Conservation (phyloP, 2,797 vertebrate species). For the Eurystomus glaucurus region DNA sequence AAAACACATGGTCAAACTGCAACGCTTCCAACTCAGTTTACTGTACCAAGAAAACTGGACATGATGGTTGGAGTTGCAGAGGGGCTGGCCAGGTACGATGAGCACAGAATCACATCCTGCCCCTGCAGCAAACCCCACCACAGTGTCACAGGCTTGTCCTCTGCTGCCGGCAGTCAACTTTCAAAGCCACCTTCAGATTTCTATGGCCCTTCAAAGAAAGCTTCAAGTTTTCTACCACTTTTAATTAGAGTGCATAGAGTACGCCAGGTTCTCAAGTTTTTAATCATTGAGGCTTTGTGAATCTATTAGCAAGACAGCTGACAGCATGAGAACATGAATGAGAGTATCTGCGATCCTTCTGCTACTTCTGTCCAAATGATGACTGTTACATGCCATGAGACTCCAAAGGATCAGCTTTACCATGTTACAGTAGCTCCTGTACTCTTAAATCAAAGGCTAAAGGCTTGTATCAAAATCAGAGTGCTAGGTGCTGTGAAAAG, state of each 20-base stretch:
- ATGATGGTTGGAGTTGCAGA: background rate
- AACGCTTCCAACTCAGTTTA: background rate
- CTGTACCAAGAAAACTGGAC: background rate
- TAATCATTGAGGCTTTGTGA: conserved; percentile 18
- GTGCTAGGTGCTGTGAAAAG: background rate
- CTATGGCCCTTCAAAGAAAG: background rate
- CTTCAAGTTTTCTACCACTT: background rate
- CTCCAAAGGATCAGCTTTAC: background rate
- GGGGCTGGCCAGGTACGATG: background rate
- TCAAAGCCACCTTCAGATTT: background rate
- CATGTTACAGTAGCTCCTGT: background rate
- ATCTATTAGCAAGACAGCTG: conserved; percentile 39
- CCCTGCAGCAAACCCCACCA: background rate
- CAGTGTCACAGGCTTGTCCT: background rate
- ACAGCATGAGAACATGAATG: conserved; percentile 29
- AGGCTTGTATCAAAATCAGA: conserved; percentile 5
- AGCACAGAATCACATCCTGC: conserved; percentile 20
- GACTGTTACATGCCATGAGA: background rate
- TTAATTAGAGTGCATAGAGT: background rate
- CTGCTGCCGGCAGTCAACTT: background rate
- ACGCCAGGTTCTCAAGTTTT: background rate
- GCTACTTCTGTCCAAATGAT: conserved; percentile 12
- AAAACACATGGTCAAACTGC: background rate
- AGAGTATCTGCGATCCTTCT: conserved; percentile 29
- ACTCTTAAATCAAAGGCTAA: conserved; percentile 43